Evolutionary conservation across 2,113 vertebrate species (phyloP).

Genomic region (Otis tarda): DNA sequence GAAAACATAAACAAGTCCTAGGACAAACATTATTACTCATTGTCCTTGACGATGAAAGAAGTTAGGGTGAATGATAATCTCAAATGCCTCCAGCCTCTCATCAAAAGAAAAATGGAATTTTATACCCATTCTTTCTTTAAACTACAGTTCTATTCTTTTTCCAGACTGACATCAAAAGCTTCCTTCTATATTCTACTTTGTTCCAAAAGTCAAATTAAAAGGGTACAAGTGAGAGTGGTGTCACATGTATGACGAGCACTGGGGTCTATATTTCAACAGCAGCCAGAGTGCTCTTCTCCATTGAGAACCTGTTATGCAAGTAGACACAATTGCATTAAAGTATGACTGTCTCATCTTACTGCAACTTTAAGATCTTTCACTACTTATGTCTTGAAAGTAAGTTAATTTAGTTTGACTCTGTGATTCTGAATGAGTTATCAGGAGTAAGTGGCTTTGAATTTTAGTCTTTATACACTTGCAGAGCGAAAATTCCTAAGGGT

Average conservation of each 20-base stretch:
- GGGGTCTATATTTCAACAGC: background rate
- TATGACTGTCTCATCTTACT: background rate
- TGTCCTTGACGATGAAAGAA: background rate
- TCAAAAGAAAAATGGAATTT: background rate
- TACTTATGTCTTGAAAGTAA: background rate
- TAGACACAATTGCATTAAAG: background rate
- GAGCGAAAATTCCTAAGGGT: constrained; percentile 12
- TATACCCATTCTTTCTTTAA: background rate
- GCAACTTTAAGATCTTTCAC: background rate
- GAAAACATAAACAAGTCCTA: background rate
- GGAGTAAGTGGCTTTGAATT: constrained; percentile 10
- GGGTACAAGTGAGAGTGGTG: background rate
- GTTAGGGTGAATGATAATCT: background rate
- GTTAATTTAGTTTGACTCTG: background rate
- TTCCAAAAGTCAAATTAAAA: background rate
- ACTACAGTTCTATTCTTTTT: background rate
- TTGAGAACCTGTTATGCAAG: background rate
- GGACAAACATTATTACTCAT: background rate
- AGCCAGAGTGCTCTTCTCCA: background rate
- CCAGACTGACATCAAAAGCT: background rate
- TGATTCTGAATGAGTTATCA: constrained; percentile 4
- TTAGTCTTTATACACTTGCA: background rate
- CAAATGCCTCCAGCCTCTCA: background rate
- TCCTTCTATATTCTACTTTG: background rate
- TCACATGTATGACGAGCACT: background rate